Percentiles rank a stretch among this genome's conserved stretches.
These are phyloP conservation scores for Anguilla obscura DNA, from an alignment of 2,797 vertebrate genomes.

Conservation along the genomic window DNA sequence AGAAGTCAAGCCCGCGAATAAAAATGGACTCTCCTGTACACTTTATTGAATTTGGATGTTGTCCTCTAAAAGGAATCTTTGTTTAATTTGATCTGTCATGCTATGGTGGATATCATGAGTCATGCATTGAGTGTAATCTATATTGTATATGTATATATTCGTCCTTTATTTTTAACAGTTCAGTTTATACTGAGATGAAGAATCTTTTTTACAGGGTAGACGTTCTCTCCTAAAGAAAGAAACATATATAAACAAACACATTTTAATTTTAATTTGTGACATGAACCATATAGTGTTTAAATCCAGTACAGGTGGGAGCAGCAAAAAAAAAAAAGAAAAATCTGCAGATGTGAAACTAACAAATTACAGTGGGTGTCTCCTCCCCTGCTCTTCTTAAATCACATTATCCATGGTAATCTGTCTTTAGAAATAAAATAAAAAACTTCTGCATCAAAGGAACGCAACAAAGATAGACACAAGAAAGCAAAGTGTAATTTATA, in stretches of 20 bases:
- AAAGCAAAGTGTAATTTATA: background rate
- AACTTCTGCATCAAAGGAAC: background rate
- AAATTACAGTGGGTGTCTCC: slow-evolving; percentile 1
- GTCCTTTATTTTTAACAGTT: background rate
- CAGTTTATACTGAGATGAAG: background rate
- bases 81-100: background rate
- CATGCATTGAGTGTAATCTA: background rate
- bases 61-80: background rate
- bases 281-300: background rate
- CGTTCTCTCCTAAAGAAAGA: background rate
- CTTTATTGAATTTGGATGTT: background rate
- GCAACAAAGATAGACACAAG: background rate
- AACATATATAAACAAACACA: background rate
- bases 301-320: background rate
- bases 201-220: background rate
- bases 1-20: background rate
- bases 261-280: background rate
- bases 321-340: background rate
- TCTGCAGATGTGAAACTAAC: background rate
- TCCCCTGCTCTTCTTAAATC: background rate
- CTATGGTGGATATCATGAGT: background rate
- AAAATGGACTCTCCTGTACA: background rate
- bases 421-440: background rate
- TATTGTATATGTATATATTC: background rate
- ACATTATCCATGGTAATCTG: background rate